A percentile compares a stretch with the other conserved stretches of the same genome.
These are phyloP conservation scores for Cataglyphis altisquamis DNA, from an alignment of 2,888 invertebrate species.

Conservation along the genomic window DNA sequence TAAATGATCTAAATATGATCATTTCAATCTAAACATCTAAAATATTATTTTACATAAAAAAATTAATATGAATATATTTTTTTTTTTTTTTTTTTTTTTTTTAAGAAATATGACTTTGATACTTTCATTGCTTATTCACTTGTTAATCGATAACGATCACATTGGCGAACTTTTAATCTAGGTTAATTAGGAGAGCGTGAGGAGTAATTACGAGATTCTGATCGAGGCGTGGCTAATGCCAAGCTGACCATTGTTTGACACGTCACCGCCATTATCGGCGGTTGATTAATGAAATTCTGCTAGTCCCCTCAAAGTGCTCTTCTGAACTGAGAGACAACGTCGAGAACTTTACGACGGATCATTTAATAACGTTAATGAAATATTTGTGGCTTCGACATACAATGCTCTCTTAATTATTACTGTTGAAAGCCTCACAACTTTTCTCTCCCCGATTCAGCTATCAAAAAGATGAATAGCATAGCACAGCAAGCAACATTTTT, in stretches of 20 bases:
- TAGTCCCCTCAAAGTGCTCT: conserved; percentile 49
- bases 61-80: neutral
- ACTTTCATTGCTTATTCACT: conserved; percentile 9
- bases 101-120: neutral
- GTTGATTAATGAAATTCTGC: conserved; percentile 59
- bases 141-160: conserved; percentile 14
- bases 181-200: conserved; percentile 61
- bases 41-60: neutral
- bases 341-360: conserved; percentile 33
- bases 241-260: conserved; percentile 63
- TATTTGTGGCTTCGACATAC: conserved; percentile 30
- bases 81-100: neutral
- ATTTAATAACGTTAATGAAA: conserved; percentile 51
- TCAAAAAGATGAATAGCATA: neutral
- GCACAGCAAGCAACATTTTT: neutral
- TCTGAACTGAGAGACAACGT: conserved; percentile 28
- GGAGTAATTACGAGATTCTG: conserved; percentile 60
- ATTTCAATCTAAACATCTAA: neutral
- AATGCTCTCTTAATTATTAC: conserved; percentile 24
- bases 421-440: conserved; percentile 31
- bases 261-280: conserved; percentile 49
- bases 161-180: conserved; percentile 58
- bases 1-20: neutral
- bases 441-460: neutral
- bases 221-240: conserved; percentile 50